Conservation (phyloP, 2,888 invertebrate species). For the Cryptocephalus moraei region DNA sequence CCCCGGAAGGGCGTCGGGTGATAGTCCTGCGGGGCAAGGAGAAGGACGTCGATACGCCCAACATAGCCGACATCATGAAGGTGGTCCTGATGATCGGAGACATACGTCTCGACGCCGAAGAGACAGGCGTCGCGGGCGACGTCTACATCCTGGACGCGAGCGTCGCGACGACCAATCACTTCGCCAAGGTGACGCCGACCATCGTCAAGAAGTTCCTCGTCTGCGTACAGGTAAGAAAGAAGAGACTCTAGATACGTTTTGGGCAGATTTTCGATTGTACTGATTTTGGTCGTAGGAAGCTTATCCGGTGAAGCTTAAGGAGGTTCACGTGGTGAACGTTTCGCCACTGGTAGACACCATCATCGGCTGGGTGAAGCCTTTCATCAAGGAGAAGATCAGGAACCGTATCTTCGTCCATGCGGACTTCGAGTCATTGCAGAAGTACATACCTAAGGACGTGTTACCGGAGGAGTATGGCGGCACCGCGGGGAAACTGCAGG, state of each 20-base stretch:
- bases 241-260: too few species aligned
- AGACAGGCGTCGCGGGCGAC: slow-evolving; percentile 74
- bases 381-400: slow-evolving; percentile 78
- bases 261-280: background rate
- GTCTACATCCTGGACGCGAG: slow-evolving; percentile 72
- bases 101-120: slow-evolving; percentile 64
- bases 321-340: slow-evolving; percentile 76
- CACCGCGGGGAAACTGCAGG: slow-evolving; percentile 59
- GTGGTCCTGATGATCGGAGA: slow-evolving; percentile 78
- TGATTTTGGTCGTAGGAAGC: slow-evolving; percentile 52
- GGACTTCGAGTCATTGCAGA: slow-evolving; percentile 62
- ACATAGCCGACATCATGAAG: slow-evolving; percentile 71
- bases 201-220: slow-evolving; percentile 77
- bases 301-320: slow-evolving; percentile 79
- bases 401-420: slow-evolving; percentile 73
- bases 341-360: slow-evolving; percentile 78
- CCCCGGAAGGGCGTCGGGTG: slow-evolving; percentile 69
- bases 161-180: slow-evolving; percentile 68
- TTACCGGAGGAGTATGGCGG: slow-evolving; percentile 79
- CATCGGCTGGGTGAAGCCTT: slow-evolving; percentile 75
- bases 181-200: slow-evolving; percentile 74
- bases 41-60: slow-evolving; percentile 59
- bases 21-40: slow-evolving; percentile 62
- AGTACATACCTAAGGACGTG: slow-evolving; percentile 68
- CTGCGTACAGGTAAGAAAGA: slow-evolving; percentile 52